These are phyloP conservation scores for Anagrus nilaparvatae DNA, from an alignment of 1,140 invertebrate genomes.

Conservation along the genomic window DNA sequence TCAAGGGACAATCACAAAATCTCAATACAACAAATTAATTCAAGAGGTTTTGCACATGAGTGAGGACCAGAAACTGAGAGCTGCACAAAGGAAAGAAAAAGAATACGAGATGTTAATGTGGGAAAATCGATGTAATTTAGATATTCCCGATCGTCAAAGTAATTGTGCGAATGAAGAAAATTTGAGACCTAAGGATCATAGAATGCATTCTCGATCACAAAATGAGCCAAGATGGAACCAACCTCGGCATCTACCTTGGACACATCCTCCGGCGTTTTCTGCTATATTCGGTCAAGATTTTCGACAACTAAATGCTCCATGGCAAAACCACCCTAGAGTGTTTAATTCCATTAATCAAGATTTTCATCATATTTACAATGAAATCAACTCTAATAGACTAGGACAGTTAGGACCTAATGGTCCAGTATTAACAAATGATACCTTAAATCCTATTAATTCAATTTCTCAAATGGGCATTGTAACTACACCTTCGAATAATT, in stretches of 20 bases:
- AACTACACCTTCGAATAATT: constrained; percentile 27
- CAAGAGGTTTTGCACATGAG: constrained; percentile 70
- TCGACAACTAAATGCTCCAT: constrained; percentile 29
- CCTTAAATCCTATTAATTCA: constrained; percentile 31
- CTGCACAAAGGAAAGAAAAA: constrained; percentile 58
- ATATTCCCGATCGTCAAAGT: constrained; percentile 19
- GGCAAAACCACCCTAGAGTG: constrained; percentile 35
- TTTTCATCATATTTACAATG: constrained; percentile 32
- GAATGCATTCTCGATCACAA: constrained; percentile 12
- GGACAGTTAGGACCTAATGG: constrained; percentile 30
- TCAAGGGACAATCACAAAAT: constrained; percentile 63
- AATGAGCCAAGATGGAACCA: constrained; percentile 34
- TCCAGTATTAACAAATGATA: constrained; percentile 31
- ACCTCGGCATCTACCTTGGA: constrained; percentile 37
- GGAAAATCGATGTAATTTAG: constrained; percentile 30
- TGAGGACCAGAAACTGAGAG: constrained; percentile 65
- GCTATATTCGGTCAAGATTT: constrained; percentile 32
- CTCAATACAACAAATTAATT: constrained; percentile 69
- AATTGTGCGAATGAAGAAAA: constrained; percentile 9
- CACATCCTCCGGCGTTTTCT: constrained; percentile 28
- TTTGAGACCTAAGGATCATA: constrained; percentile 10
- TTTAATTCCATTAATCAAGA: constrained; percentile 35
- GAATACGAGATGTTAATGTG: constrained; percentile 31
- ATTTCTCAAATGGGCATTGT: constrained; percentile 26
- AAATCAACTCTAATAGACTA: constrained; percentile 31